These are phyloP conservation scores for Cyaniris semiargus DNA, from an alignment of 2,888 invertebrate species.

Conservation along the genomic window DNA sequence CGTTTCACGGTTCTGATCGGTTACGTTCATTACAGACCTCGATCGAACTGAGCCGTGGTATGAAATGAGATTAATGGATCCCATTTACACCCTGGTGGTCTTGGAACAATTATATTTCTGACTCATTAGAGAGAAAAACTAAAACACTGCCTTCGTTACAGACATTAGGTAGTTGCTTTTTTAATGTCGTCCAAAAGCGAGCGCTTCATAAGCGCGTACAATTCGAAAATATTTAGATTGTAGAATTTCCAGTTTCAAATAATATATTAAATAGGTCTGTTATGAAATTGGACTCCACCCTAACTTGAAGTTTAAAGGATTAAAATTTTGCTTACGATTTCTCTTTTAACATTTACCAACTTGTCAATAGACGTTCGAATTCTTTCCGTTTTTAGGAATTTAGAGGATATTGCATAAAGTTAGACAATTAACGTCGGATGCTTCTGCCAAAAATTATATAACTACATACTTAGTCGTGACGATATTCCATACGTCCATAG, in stretches of 20 bases:
- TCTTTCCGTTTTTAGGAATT: neutral
- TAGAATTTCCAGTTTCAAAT: too few relatives aligned
- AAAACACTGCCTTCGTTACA: neutral
- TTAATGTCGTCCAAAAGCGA: neutral
- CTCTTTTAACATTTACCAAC: neutral
- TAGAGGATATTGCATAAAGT: neutral
- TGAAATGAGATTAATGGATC: slow-evolving; percentile 17
- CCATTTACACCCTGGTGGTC: slow-evolving; percentile 21
- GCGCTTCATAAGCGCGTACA: neutral
- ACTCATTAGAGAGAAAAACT: neutral
- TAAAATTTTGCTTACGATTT: too few relatives aligned
- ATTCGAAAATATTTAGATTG: too few relatives aligned
- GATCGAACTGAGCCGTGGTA: slow-evolving; percentile 16
- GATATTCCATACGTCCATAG: too few relatives aligned
- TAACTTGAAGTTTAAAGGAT: too few relatives aligned
- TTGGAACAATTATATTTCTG: slow-evolving; percentile 4
- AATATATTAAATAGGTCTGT: too few relatives aligned
- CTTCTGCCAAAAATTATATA: neutral
- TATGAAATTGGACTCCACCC: too few relatives aligned
- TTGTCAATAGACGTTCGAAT: neutral
- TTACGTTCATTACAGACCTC: slow-evolving; percentile 20
- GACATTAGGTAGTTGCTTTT: neutral
- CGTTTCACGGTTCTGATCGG: slow-evolving; percentile 22
- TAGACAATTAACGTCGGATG: neutral
- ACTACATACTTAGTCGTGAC: neutral